phyloP scores from a whole-genome alignment of 1,140 invertebrate genomes.

The Drosophila sp. region DNA sequence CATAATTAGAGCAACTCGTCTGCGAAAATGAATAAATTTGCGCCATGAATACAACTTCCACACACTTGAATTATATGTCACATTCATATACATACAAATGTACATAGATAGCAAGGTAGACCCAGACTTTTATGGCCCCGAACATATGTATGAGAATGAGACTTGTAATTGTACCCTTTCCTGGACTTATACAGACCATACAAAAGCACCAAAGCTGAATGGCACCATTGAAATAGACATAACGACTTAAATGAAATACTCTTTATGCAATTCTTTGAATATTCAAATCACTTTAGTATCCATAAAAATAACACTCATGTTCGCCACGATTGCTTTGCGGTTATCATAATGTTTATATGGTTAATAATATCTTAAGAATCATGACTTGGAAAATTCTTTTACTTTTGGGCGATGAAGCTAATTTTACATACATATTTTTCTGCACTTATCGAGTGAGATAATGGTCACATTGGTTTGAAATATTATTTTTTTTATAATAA shows the following conservation, averaged over 20 bases:
- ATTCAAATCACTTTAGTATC: background rate
- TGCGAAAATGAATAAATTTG: conserved; percentile 70
- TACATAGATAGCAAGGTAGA: conserved; percentile 5
- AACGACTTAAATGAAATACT: background rate
- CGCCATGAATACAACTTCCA: conserved; percentile 43
- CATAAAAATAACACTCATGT: background rate
- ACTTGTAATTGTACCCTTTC: background rate
- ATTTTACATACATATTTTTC: no score
- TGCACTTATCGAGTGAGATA: no score
- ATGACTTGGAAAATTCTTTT: no score
- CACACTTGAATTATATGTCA: conserved; percentile 35
- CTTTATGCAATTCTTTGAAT: background rate
- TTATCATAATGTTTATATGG: background rate
- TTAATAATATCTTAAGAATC: no score
- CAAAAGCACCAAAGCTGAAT: background rate
- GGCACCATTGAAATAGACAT: background rate
- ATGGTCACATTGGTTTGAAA: no score
- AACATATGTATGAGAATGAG: conserved; percentile 1
- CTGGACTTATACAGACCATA: background rate
- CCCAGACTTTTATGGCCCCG: background rate
- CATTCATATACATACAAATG: conserved; percentile 20
- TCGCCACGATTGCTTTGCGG: background rate
- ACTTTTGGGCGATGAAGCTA: no score
- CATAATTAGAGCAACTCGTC: conserved; percentile 71
- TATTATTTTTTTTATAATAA: no score